These are phyloP conservation scores for Hippocampus zosterae DNA, from an alignment of 2,113 vertebrate species.

Conservation along the genomic window DNA sequence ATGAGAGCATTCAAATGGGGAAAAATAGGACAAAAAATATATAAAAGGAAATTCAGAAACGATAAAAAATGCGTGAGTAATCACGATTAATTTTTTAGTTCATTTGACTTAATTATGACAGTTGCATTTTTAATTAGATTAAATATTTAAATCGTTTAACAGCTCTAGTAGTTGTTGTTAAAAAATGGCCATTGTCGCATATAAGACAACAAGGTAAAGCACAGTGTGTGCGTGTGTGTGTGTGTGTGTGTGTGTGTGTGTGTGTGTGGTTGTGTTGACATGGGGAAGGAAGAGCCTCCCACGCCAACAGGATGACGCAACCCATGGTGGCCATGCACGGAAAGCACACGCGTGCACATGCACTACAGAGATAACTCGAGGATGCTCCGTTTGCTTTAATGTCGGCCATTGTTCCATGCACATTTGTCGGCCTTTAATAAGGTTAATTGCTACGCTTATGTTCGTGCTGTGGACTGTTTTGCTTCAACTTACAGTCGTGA, in stretches of 20 bases:
- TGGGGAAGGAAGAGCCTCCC: conserved; percentile 77
- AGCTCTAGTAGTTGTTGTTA: too few relatives aligned
- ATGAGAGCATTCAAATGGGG: too few relatives aligned
- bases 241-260: background rate
- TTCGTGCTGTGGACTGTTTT: background rate
- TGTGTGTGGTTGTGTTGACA: conserved; percentile 50
- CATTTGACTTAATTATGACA: too few relatives aligned
- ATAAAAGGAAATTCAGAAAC: too few relatives aligned
- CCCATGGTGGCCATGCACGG: conserved; percentile 68
- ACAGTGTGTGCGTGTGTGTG: background rate
- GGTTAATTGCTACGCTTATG: background rate
- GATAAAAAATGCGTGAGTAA: too few relatives aligned
- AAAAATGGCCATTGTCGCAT: background rate
- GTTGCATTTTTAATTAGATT: too few relatives aligned
- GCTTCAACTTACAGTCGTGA: background rate
- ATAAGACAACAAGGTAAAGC: background rate
- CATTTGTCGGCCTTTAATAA: background rate
- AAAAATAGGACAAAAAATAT: too few relatives aligned
- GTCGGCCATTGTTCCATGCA: background rate
- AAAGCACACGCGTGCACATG: background rate
- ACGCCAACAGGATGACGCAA: conserved; percentile 76
- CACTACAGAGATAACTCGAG: background rate
- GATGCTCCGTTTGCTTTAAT: background rate
- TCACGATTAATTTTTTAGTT: too few relatives aligned
- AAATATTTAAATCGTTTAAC: too few relatives aligned